Evolutionary conservation across 2,888 invertebrate species (phyloP), one percentile per base, ranked within the genome.

Genomic region (Julus scanicus): DNA sequence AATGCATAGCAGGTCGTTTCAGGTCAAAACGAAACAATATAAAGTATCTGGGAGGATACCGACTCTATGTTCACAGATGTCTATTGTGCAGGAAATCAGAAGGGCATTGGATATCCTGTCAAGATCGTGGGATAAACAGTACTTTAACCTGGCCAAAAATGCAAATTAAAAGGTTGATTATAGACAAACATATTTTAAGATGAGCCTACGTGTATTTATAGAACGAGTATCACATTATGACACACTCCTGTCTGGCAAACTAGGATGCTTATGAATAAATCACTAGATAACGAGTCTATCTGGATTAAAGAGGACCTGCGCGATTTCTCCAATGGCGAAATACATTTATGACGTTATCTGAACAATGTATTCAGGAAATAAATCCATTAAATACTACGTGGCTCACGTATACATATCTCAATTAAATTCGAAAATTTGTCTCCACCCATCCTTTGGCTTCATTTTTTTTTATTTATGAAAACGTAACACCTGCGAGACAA

Each of bases 61-160:
- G n/a, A n/a, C 63, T 63, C 1, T 63, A n/a, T n/a, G n/a, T 63
- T 63, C 63, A 63, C 63, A 20, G 63, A 63, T 17, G 13, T 63
- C 63, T 63, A 4, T 63, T 63, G 20, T n/a, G n/a, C 63, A 63
- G 63, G 63, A 63, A 63, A 63, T 63, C n/a, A 63, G 63, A 63
- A 63, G 63, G 63, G 63, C 63, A 20, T 63, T 63, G 8, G 63
- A 63, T 63, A 63, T 63, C 63, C 63, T 63, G 63, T 63, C 63
- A 20, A 63, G 63, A 63, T 63, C 63, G 20, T 63, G 63, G n/a
- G 63, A 63, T 63, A 63, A 20, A n/a, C 63, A 20, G 63, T 1
- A n/a, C n/a, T 63, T n/a, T 63, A 20, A 20, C n/a, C n/a, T n/a
- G n/a, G 20, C 5, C n/a, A 63, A 63, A 53, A 63, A 63, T 63